A percentile compares a stretch with the other conserved stretches of the same genome.
Evolutionary conservation across 2,888 invertebrate species (phyloP).

Genomic region (Dusona sp.): DNA sequence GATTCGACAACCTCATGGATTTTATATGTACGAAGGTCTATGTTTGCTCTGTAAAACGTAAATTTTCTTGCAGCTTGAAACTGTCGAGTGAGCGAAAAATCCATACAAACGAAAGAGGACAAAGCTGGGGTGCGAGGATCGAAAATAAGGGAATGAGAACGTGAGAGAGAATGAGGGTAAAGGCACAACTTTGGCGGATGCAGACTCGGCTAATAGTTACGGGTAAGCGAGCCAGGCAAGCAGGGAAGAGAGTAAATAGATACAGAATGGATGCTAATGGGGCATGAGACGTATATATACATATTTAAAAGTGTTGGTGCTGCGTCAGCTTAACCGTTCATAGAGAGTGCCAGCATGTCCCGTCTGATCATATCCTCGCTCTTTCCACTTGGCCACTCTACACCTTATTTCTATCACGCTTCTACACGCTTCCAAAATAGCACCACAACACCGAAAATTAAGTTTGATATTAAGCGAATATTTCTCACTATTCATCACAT

Average conservation of each 20-base stretch:
- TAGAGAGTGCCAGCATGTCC: slow-evolving; percentile 19
- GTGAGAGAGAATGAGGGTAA: slow-evolving; percentile 35
- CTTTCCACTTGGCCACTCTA: slow-evolving; percentile 37
- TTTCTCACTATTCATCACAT: slow-evolving; percentile 20
- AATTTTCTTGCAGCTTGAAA: slow-evolving; percentile 32
- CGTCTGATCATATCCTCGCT: slow-evolving; percentile 58
- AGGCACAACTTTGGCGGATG: slow-evolving; percentile 67
- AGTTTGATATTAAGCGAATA: slow-evolving; percentile 4
- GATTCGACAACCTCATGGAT: slow-evolving; percentile 17
- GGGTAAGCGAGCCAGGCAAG: slow-evolving; percentile 39
- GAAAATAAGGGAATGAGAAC: slow-evolving; percentile 49
- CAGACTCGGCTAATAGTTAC: slow-evolving; percentile 70
- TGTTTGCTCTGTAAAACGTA: slow-evolving; percentile 42
- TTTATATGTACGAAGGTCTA: not conserved
- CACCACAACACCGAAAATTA: not conserved
- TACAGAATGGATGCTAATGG: slow-evolving; percentile 72
- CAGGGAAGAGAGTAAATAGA: slow-evolving; percentile 69
- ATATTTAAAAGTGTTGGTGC: slow-evolving; percentile 36
- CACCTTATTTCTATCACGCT: slow-evolving; percentile 14
- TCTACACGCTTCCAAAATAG: not conserved
- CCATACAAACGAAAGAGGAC: slow-evolving; percentile 15
- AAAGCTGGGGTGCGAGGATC: not conserved
- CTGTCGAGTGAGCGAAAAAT: slow-evolving; percentile 50
- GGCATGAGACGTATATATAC: slow-evolving; percentile 48
- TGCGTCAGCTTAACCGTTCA: slow-evolving; percentile 56